phyloP scores from a whole-genome alignment of 2,797 vertebrate species.

The Parambassis ranga region DNA sequence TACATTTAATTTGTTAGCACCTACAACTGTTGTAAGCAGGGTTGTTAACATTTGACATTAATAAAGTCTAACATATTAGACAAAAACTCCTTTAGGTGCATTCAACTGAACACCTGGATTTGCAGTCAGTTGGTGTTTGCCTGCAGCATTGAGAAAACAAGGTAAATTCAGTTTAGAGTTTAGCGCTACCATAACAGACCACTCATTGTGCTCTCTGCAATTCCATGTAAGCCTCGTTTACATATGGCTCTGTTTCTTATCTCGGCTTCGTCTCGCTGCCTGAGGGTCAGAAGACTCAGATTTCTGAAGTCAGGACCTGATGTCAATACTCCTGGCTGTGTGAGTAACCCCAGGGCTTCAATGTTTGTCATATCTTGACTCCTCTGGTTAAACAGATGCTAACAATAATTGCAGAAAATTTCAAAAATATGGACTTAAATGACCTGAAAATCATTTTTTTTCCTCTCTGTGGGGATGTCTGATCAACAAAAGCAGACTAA shows the following conservation, averaged over 20 bases:
- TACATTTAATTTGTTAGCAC: neutral
- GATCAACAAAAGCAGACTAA: neutral
- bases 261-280: constrained; percentile 29
- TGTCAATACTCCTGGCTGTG: constrained; percentile 32
- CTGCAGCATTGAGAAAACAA: constrained; percentile 12
- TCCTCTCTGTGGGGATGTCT: neutral
- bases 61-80: neutral
- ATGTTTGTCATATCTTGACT: constrained; percentile 18
- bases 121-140: constrained; percentile 7
- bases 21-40: neutral
- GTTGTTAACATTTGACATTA: neutral
- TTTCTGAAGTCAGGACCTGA: constrained; percentile 51
- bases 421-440: constrained; percentile 1
- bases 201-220: constrained; percentile 51
- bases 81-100: neutral
- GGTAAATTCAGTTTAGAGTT: constrained; percentile 36
- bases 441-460: neutral
- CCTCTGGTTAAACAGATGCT: neutral
- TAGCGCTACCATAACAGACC: constrained; percentile 47
- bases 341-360: neutral
- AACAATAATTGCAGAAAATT: neutral
- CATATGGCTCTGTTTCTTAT: constrained; percentile 59
- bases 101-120: constrained; percentile 1
- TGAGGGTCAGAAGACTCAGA: constrained; percentile 42
- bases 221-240: constrained; percentile 58